These are phyloP conservation scores for Cavia aperea DNA, from an alignment of 2,113 vertebrate genomes.

Conservation along the genomic window DNA sequence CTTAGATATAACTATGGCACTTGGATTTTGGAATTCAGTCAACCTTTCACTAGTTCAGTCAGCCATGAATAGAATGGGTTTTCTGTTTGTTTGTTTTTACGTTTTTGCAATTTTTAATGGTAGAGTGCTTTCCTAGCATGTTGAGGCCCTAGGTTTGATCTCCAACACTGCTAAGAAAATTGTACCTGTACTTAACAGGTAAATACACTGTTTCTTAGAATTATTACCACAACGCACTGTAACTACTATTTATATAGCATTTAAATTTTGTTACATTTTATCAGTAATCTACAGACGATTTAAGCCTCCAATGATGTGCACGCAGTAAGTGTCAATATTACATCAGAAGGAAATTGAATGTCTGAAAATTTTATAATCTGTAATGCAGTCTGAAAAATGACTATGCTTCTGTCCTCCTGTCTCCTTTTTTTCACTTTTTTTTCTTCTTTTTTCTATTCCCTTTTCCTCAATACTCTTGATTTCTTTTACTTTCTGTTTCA, in stretches of 20 bases:
- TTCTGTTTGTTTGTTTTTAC: too few species aligned
- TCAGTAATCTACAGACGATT: not conserved
- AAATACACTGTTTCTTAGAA: not conserved
- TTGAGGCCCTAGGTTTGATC: not conserved
- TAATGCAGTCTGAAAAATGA: not conserved
- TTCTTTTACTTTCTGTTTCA: not conserved
- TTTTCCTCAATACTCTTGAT: not conserved
- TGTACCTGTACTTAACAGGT: not conserved
- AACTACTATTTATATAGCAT: not conserved
- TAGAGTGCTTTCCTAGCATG: not conserved
- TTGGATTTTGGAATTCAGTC: not conserved
- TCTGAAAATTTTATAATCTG: not conserved
- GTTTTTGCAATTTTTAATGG: not conserved
- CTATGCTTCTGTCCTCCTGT: not conserved
- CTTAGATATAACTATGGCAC: not conserved
- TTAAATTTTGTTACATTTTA: not conserved
- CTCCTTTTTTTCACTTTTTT: not conserved
- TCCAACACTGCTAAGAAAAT: not conserved
- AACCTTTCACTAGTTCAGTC: not conserved
- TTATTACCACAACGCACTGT: not conserved
- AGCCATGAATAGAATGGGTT: not conserved
- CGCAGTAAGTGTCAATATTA: not conserved
- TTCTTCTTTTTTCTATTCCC: not conserved
- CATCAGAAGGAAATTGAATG: not conserved
- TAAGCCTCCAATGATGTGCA: not conserved